Evolutionary conservation across 1,140 invertebrate species (phyloP).

Genomic region (Amyelois transitella): DNA sequence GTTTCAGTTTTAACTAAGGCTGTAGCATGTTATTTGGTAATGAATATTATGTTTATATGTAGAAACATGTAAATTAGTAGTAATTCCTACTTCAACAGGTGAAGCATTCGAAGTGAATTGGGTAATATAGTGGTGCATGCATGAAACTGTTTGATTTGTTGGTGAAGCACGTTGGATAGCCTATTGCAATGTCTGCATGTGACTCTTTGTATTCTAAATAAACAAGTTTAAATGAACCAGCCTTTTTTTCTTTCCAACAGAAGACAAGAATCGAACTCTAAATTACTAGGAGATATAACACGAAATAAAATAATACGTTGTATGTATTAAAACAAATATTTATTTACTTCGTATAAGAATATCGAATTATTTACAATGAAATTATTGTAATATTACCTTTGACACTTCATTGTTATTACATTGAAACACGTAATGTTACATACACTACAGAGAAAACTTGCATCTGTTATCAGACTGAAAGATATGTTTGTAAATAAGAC

Average conservation of each 20-base stretch:
- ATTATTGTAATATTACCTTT: constrained; percentile 54
- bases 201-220: neutral
- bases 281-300: constrained; percentile 9
- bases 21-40: too few species aligned
- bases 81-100: constrained; percentile 29
- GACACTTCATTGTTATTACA: constrained; percentile 60
- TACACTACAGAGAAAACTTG: constrained; percentile 74
- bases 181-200: neutral
- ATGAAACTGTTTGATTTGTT: neutral
- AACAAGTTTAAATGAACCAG: neutral
- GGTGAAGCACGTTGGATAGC: neutral
- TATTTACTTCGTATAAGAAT: constrained; percentile 69
- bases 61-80: neutral
- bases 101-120: constrained; percentile 6
- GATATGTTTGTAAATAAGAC: constrained; percentile 67
- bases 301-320: constrained; percentile 29
- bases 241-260: constrained; percentile 24
- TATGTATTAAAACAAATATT: constrained; percentile 69
- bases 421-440: constrained; percentile 60
- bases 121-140: neutral
- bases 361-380: constrained; percentile 72
- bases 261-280: constrained; percentile 27
- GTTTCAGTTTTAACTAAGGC: too few species aligned
- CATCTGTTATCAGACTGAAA: constrained; percentile 65
- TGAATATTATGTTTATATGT: too few species aligned